Evolutionary conservation across 2,888 invertebrate species (phyloP).

Genomic region (Helleia helle): DNA sequence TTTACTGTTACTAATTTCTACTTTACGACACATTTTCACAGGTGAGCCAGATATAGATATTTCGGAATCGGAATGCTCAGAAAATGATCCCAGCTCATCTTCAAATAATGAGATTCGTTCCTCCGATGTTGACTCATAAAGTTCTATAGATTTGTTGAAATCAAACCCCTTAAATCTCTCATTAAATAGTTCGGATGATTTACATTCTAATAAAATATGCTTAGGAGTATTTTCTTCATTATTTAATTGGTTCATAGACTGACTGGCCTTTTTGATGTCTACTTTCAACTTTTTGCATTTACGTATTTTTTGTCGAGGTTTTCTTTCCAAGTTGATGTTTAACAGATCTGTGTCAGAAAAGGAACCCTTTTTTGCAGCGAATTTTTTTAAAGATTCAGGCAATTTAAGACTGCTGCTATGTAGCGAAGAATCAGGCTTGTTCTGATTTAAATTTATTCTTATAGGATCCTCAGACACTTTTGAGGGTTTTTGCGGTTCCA

Average conservation of each 20-base stretch:
- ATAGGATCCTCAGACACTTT: slow-evolving; percentile 23
- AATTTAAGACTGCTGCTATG: slow-evolving; percentile 34
- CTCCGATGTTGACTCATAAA: slow-evolving; percentile 42
- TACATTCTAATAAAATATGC: slow-evolving; percentile 44
- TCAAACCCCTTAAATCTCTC: slow-evolving; percentile 43
- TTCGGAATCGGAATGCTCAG: slow-evolving; percentile 46
- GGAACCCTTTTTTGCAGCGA: slow-evolving; percentile 41
- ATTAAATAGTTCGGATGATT: slow-evolving; percentile 43
- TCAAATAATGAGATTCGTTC: slow-evolving; percentile 28
- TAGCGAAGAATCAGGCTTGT: slow-evolving; percentile 53
- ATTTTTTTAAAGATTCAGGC: slow-evolving; percentile 39
- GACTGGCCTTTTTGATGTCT: slow-evolving; percentile 49
- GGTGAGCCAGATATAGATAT: slow-evolving; percentile 28
- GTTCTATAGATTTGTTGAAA: slow-evolving; percentile 50
- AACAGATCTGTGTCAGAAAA: slow-evolving; percentile 53
- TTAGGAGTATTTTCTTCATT: slow-evolving; percentile 55
- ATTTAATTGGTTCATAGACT: slow-evolving; percentile 33
- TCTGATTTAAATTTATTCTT: slow-evolving; percentile 32
- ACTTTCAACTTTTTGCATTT: slow-evolving; percentile 45
- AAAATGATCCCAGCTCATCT: slow-evolving; percentile 45
- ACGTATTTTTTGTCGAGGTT: slow-evolving; percentile 29
- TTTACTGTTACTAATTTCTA: slow-evolving; percentile 23
- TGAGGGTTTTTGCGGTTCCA: slow-evolving; percentile 20
- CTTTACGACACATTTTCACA: slow-evolving; percentile 55
- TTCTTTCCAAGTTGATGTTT: slow-evolving; percentile 23